These are phyloP conservation scores for Hypanus sabinus DNA, from an alignment of 2,113 vertebrate species.

Conservation along the genomic window DNA sequence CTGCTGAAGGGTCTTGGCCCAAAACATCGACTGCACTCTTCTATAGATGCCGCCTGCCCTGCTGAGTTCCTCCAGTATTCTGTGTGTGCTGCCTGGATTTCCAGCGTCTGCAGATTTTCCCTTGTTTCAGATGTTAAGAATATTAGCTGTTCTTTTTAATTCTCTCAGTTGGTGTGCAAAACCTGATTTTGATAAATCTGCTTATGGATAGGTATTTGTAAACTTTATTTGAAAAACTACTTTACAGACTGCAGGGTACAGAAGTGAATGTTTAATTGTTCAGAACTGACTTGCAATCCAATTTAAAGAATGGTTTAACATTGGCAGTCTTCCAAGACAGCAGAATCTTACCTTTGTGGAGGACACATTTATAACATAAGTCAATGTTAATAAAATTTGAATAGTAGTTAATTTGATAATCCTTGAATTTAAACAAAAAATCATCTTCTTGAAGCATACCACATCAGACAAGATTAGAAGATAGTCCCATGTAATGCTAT, in stretches of 20 bases:
- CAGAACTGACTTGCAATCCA: constrained; percentile 14
- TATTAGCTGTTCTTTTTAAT: not conserved
- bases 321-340: constrained; percentile 21
- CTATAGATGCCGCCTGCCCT: no score
- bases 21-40: no score
- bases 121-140: not conserved
- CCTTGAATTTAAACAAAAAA: constrained; percentile 30
- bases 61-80: no score
- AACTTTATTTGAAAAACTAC: constrained; percentile 15
- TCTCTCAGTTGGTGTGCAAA: no score
- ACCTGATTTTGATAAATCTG: not conserved
- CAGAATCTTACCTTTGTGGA: constrained; percentile 24
- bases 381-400: constrained; percentile 35
- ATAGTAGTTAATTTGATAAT: constrained; percentile 13
- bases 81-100: no score
- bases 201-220: not conserved
- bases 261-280: not conserved
- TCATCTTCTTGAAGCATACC: constrained; percentile 12
- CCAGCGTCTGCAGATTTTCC: no score
- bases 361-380: constrained; percentile 26
- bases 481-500: constrained; percentile 18
- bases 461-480: not conserved
- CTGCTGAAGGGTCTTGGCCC: no score
- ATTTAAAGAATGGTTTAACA: constrained; percentile 33
- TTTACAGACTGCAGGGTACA: not conserved